Evolutionary conservation across 2,113 vertebrate genomes (phyloP).

Genomic region (Sinocyclocheilus anshuiensis): DNA sequence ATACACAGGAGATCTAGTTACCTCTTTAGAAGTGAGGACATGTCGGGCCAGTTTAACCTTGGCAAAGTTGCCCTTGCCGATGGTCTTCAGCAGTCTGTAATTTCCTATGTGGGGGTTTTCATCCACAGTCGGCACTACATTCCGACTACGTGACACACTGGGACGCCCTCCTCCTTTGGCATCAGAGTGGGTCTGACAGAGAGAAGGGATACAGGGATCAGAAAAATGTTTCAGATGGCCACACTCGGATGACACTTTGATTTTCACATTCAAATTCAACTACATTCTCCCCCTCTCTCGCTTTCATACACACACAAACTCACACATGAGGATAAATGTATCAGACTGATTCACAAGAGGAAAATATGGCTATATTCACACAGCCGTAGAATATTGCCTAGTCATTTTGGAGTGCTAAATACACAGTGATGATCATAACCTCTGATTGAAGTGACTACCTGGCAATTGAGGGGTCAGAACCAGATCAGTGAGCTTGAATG

Average conservation of each 20-base stretch:
- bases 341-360: background rate
- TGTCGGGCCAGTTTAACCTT: slow-evolving; percentile 96
- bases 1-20: slow-evolving; percentile 63
- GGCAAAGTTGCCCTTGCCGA: slow-evolving; percentile 97
- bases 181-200: slow-evolving; percentile 72
- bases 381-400: background rate
- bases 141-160: slow-evolving; percentile 87
- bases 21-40: slow-evolving; percentile 93
- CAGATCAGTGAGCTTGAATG: background rate
- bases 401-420: background rate
- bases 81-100: slow-evolving; percentile 93
- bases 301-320: background rate
- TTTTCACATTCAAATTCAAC: slow-evolving; percentile 10
- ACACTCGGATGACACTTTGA: background rate
- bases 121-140: slow-evolving; percentile 79
- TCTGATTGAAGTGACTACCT: background rate
- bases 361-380: background rate
- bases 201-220: slow-evolving; percentile 4
- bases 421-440: background rate
- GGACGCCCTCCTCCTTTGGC: slow-evolving; percentile 82
- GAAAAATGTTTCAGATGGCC: background rate
- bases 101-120: slow-evolving; percentile 93
- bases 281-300: background rate
- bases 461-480: background rate
- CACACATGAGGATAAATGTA: background rate